Evolutionary conservation across 2,888 invertebrate species (phyloP), one percentile per base, ranked within the genome.

Genomic region (Pinctada fucata): DNA sequence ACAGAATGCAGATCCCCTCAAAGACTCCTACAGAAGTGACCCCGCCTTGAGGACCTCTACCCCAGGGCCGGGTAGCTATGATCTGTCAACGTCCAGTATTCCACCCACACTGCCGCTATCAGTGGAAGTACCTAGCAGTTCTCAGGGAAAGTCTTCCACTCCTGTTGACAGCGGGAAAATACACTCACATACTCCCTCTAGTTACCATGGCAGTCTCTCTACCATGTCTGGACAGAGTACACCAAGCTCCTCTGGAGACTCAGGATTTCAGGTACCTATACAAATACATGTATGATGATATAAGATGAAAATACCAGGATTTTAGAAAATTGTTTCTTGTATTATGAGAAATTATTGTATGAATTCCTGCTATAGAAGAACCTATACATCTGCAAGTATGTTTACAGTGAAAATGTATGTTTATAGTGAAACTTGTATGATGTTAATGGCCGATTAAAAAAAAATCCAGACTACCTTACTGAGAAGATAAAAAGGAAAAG

Each of bases 141-240:
- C 51, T 52, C 58, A 72, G 58, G 58, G 47, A n/a, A 72, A 72
- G 16, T 45, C 67, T 67, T 45, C 16, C 10, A 45, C 10, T 10
- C n/a, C 10, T n/a, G 3, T 45, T 2, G 67, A n/a, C n/a, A 45
- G 16, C n/a, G 5, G 67, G 16, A 10, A 45, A 10, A 71, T 71
- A 16, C 45, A 50, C 45, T 16, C 52, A 31, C 50, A 58, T 6
- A 75, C 75, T n/a, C 63, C 68, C 16, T 66, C 67, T 16, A 69
- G 52, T 68, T 49, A 10, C n/a, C 31, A 64, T 8, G 31, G 49
- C n/a, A 67, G 58, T 47, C 69, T 58, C 3, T 13, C 66, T 65
- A 45, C 52, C 16, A 47, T 58, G 47, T 75, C 75, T 58, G 75
- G 68, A 8, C 68, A 47, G 49, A 63, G 69, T n/a, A 75, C 75